Conservation (phyloP, 2,797 vertebrate species). For the Anguilla megastoma region DNA sequence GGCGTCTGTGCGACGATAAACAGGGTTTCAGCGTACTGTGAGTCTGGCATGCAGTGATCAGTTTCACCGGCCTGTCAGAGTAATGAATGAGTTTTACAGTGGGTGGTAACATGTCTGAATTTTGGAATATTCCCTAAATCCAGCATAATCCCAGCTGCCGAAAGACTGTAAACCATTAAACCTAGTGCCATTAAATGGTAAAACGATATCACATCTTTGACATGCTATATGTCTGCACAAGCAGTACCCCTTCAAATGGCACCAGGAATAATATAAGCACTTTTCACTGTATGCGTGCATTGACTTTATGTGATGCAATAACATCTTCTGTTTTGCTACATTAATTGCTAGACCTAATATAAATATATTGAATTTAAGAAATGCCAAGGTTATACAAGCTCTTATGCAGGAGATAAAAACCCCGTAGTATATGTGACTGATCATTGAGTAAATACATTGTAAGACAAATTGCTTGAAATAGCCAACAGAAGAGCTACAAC, state of each 20-base stretch:
- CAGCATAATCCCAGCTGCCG: conserved; percentile 60
- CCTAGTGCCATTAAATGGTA: conserved; percentile 51
- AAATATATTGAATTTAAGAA: not conserved
- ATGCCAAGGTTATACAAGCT: not conserved
- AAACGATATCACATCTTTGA: conserved; percentile 47
- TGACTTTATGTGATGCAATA: not conserved
- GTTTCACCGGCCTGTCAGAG: conserved; percentile 56
- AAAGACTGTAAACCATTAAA: conserved; percentile 40
- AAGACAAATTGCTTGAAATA: not conserved
- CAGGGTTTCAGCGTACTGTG: conserved; percentile 33
- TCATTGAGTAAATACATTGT: conserved; percentile 20
- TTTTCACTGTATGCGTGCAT: conserved; percentile 5
- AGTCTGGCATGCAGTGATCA: conserved; percentile 30
- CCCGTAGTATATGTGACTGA: not conserved
- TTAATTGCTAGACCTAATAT: not conserved
- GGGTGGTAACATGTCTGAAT: conserved; percentile 68
- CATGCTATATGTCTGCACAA: conserved; percentile 40
- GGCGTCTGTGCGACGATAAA: conserved; percentile 18
- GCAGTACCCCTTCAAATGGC: conserved; percentile 35
- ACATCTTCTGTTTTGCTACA: not conserved
- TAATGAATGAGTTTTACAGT: conserved; percentile 66
- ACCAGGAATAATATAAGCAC: conserved; percentile 40
- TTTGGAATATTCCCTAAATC: conserved; percentile 62
- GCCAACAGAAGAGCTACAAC: conserved; percentile 36
- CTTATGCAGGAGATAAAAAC: not conserved